Evolutionary conservation across 2,797 vertebrate genomes (phyloP).

Genomic region (Chaenodraco wilsoni): DNA sequence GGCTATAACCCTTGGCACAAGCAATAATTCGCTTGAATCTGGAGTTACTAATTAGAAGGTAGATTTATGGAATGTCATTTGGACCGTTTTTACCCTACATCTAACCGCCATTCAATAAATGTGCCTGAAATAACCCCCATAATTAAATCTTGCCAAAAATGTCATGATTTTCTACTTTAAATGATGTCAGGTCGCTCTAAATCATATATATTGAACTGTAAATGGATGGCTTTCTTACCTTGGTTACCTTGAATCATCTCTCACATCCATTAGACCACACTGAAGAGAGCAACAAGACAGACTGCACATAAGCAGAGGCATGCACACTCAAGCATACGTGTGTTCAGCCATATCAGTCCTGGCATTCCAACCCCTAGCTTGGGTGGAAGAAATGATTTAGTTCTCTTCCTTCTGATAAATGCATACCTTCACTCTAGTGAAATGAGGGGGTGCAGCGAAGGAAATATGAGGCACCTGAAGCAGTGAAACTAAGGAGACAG

Average conservation of each 20-base stretch:
- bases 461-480: slow-evolving; percentile 77
- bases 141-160: slow-evolving; percentile 33
- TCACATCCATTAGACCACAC: slow-evolving; percentile 23
- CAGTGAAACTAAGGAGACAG: slow-evolving; percentile 61
- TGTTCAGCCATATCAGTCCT: slow-evolving; percentile 68
- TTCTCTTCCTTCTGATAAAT: slow-evolving; percentile 72
- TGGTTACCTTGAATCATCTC: slow-evolving; percentile 27
- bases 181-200: slow-evolving; percentile 11
- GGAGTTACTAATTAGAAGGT: slow-evolving; percentile 42
- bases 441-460: slow-evolving; percentile 56
- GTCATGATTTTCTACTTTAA: slow-evolving; percentile 4
- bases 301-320: slow-evolving; percentile 37
- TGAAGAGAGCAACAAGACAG: slow-evolving; percentile 16
- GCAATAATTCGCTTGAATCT: slow-evolving; percentile 31
- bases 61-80: slow-evolving; percentile 48
- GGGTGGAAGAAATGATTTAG: slow-evolving; percentile 70
- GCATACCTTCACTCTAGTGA: slow-evolving; percentile 70
- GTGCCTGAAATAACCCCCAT: slow-evolving; percentile 46
- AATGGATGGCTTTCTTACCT: slow-evolving; percentile 32
- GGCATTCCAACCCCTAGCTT: slow-evolving; percentile 74
- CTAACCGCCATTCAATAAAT: slow-evolving; percentile 15
- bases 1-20: slow-evolving; percentile 25
- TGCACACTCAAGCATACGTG: slow-evolving; percentile 57
- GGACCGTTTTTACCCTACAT: slow-evolving; percentile 40
- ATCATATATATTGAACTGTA: slow-evolving; percentile 22